Evolutionary conservation across 1,140 invertebrate species (phyloP), one percentile per base, ranked within the genome.

Genomic region (Hylyphantes graminicola): DNA sequence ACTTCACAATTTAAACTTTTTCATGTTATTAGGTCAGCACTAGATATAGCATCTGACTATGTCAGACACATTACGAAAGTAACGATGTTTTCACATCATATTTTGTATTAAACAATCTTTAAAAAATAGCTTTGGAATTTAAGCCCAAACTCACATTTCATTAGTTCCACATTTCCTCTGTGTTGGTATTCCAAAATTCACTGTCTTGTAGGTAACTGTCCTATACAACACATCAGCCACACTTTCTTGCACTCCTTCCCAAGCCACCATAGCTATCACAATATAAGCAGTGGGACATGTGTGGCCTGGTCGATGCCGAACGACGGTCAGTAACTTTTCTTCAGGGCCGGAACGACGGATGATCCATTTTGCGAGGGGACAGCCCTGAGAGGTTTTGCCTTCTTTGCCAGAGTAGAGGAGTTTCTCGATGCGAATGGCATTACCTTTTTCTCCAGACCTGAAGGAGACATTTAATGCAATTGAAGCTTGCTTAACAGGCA

Each of bases 311-410:
- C 97, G 93, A 87, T 96, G 95, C 88, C 97, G 96, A 0, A 98
- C 95, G 7, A 98, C 92, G 67, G 95, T 93, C 77, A 98, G 90
- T 53, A 97, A 93, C 89, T 98, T 98, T 90, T 98, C 97, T 53
- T 97, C 95, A 55, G 92, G 90, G 86, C 93, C 93, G 9, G 94
- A 93, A 15, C 97, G 92, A 73, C 97, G 92, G 76, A 98, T 94
- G 7, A 97, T 93, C 96, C 96, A 98, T 93, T 98, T 98, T n/a
- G 96, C 96, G 87, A 98, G 93, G 8, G 97, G 97, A 91, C 97
- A 99, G 2, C 97, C 97, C 89, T 96, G 95, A 8, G 93, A 93
- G n/a, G 96, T 97, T 91, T 98, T 98, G 3, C 97, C 97, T 91
- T 99, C 97, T 90, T 98, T 98, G 13, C 96, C 96, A 19, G 96